Evolutionary conservation across 2,888 invertebrate species (phyloP).

Genomic region (Elysia crispata): DNA sequence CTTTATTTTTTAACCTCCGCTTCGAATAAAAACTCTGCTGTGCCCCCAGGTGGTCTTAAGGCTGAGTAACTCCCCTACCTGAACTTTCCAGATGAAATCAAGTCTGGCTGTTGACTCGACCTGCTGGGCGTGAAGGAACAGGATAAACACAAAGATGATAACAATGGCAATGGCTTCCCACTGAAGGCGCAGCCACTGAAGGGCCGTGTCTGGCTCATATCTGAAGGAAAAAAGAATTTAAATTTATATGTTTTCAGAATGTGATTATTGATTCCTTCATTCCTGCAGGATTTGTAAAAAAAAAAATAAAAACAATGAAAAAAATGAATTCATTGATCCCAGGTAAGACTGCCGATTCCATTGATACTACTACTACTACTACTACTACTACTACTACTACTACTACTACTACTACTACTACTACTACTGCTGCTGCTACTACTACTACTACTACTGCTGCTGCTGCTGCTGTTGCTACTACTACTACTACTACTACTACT

Average conservation of each 20-base stretch:
- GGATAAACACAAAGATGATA: slow-evolving; percentile 86
- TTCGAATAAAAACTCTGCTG: too few relatives aligned
- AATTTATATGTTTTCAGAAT: too few relatives aligned
- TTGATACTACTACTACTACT: slow-evolving; percentile 9
- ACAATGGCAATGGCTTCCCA: slow-evolving; percentile 78
- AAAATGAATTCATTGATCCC: too few relatives aligned
- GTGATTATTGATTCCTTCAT: too few relatives aligned
- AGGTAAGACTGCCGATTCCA: too few relatives aligned
- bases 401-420: slow-evolving; percentile 17
- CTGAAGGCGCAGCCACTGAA: slow-evolving; percentile 61
- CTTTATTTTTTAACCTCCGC: too few relatives aligned
- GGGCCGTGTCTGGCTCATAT: slow-evolving; percentile 56
- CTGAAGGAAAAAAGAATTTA: slow-evolving; percentile 58
- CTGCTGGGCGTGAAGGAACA: slow-evolving; percentile 94
- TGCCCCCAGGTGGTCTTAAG: too few relatives aligned
- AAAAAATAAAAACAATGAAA: too few relatives aligned
- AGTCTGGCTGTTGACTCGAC: slow-evolving; percentile 95
- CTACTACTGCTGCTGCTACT: slow-evolving; percentile 16
- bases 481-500: neutral
- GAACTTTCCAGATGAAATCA: slow-evolving; percentile 98
- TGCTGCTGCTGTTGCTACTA: too few relatives aligned
- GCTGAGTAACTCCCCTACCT: too few relatives aligned
- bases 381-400: slow-evolving; percentile 12
- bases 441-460: slow-evolving; percentile 11
- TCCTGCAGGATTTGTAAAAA: too few relatives aligned